Percentiles rank a stretch among this genome's conserved stretches.
phyloP scores from a whole-genome alignment of 1,140 invertebrate species.

The Neodiprion virginianus region DNA sequence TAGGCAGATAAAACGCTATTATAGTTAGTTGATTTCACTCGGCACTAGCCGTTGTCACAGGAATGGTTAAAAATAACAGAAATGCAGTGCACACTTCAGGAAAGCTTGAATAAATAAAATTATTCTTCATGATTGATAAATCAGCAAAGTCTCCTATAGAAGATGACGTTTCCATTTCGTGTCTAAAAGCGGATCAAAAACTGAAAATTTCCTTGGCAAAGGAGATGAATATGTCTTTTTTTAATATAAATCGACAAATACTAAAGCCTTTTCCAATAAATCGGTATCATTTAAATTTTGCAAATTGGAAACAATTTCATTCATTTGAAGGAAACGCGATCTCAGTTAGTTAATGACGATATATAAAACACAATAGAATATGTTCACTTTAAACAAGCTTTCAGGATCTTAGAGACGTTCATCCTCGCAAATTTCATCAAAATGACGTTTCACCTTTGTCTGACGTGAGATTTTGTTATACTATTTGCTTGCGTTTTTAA shows the following conservation, averaged over 20 bases:
- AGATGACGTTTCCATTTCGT: neutral
- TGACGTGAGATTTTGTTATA: conserved; percentile 9
- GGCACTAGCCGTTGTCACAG: conserved; percentile 21
- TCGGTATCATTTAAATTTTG: conserved; percentile 13
- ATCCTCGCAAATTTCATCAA: conserved; percentile 29
- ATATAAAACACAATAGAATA: conserved; percentile 25
- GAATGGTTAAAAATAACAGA: conserved; percentile 24
- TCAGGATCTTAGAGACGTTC: conserved; percentile 23
- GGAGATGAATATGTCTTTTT: neutral
- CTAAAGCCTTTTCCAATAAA: conserved; percentile 8
- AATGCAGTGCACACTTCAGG: conserved; percentile 24
- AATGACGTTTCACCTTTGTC: conserved; percentile 28
- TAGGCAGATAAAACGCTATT: too few relatives aligned
- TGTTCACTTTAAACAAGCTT: conserved; percentile 23
- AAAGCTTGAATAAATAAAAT: conserved; percentile 21
- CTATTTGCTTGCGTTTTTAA: neutral
- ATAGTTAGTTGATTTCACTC: neutral
- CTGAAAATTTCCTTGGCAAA: neutral
- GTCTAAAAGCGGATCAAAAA: neutral
- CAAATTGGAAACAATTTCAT: conserved; percentile 25
- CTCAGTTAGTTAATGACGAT: conserved; percentile 25
- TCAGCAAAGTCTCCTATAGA: neutral
- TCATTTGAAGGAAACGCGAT: conserved; percentile 25
- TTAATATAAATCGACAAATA: too few relatives aligned
- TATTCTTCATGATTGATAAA: conserved; percentile 15